Percentiles rank a stretch among this genome's conserved stretches.
Conservation (phyloP, 1,140 invertebrate species). For the Aphidius gifuensis region DNA sequence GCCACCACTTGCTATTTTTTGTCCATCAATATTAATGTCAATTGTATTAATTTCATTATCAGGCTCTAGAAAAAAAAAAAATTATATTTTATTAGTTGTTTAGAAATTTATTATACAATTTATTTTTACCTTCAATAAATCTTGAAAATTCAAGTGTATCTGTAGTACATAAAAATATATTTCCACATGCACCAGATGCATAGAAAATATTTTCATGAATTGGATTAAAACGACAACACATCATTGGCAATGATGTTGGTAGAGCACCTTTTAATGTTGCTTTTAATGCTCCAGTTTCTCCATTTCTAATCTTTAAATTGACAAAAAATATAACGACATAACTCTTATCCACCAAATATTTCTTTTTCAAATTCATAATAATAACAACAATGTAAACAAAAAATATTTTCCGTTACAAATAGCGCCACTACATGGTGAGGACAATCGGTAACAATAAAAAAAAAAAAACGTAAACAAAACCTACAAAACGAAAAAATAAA, state of each 20-base stretch:
- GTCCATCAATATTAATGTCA: conserved; percentile 32
- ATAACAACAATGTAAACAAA: too few relatives aligned
- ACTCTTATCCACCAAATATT: too few relatives aligned
- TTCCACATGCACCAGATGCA: conserved; percentile 36
- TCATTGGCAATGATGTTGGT: conserved; percentile 31
- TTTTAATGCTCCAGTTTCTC: conserved; percentile 30
- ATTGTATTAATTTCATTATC: conserved; percentile 43
- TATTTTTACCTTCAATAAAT: conserved; percentile 33
- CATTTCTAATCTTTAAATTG: conserved; percentile 27
- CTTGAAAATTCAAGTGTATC: conserved; percentile 31
- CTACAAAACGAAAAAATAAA: too few relatives aligned
- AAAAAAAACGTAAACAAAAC: too few relatives aligned
- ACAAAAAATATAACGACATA: too few relatives aligned
- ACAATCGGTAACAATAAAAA: too few relatives aligned
- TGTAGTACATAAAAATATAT: conserved; percentile 33
- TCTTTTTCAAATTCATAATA: too few relatives aligned
- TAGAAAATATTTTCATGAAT: conserved; percentile 31
- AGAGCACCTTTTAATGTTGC: conserved; percentile 28
- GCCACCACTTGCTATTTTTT: conserved; percentile 36
- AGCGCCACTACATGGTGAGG: too few relatives aligned
- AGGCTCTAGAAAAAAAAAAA: conserved; percentile 31
- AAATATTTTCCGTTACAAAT: too few relatives aligned
- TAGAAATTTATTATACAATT: neutral
- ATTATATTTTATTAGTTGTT: neutral
- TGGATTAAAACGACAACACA: conserved; percentile 40